phyloP scores from a whole-genome alignment of 2,888 invertebrate species.

The Microplitis deprimator region DNA sequence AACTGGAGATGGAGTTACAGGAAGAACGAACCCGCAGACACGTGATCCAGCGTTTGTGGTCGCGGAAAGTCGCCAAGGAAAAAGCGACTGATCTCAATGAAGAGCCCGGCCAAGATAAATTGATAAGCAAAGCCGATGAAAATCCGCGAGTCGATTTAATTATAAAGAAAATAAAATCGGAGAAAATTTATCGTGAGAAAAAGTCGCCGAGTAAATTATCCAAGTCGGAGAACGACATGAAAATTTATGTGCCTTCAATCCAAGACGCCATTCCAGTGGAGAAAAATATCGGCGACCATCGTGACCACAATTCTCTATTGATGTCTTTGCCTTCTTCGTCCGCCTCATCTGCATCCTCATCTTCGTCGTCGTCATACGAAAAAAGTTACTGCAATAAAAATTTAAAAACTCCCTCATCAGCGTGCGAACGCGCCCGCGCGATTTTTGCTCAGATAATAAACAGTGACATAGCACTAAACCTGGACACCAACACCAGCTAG shows the following conservation, averaged over 20 bases:
- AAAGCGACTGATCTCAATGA: slow-evolving; percentile 16
- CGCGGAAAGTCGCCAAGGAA: background rate
- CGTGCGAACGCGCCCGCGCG: slow-evolving; percentile 60
- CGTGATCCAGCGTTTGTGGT: slow-evolving; percentile 56
- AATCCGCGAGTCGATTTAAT: slow-evolving; percentile 56
- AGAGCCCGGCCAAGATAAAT: slow-evolving; percentile 9
- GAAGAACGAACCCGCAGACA: slow-evolving; percentile 63
- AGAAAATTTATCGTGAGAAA: slow-evolving; percentile 56
- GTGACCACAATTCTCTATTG: slow-evolving; percentile 27
- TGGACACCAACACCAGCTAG: slow-evolving; percentile 49
- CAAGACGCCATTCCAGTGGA: slow-evolving; percentile 55
- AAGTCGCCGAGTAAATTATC: slow-evolving; percentile 55
- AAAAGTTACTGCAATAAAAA: background rate
- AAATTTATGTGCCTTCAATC: slow-evolving; percentile 41
- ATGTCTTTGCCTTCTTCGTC: background rate
- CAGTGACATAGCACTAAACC: slow-evolving; percentile 56
- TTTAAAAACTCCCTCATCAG: slow-evolving; percentile 41
- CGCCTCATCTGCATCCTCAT: slow-evolving; percentile 11
- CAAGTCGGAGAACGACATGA: slow-evolving; percentile 62
- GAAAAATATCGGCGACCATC: slow-evolving; percentile 60
- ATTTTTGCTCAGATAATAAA: slow-evolving; percentile 64
- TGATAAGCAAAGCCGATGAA: slow-evolving; percentile 50
- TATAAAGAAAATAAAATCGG: slow-evolving; percentile 67
- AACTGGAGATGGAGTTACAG: slow-evolving; percentile 55
- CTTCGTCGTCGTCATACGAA: slow-evolving; percentile 37